Conservation (phyloP, 1,140 invertebrate species). For the Steinernema khuongi region DNA sequence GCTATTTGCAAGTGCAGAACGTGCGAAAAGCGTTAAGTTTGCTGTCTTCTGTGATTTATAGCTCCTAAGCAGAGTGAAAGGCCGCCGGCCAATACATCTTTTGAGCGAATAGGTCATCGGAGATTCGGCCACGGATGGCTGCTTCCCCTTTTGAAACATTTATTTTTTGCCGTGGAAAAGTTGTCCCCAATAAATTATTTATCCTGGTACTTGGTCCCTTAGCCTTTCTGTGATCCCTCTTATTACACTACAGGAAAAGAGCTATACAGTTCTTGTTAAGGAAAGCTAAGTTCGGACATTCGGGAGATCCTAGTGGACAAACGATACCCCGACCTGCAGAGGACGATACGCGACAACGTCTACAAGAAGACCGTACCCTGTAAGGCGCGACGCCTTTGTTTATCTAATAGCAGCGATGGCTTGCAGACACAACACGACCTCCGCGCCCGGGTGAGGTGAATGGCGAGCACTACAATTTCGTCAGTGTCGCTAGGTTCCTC, state of each 20-base stretch:
- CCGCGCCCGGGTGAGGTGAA: slow-evolving; percentile 37
- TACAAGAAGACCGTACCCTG: slow-evolving; percentile 69
- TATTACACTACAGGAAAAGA: no score
- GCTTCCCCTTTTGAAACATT: neutral
- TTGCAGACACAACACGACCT: slow-evolving; percentile 40
- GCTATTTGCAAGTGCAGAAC: neutral
- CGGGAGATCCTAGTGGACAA: slow-evolving; percentile 32
- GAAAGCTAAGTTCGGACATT: slow-evolving; percentile 17
- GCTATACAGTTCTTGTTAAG: no score
- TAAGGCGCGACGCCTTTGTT: slow-evolving; percentile 55
- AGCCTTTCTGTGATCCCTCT: no score
- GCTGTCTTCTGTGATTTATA: neutral
- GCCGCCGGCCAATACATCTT: neutral
- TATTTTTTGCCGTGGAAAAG: no score
- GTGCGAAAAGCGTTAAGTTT: neutral
- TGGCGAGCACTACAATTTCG: slow-evolving; percentile 39
- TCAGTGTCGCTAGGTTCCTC: slow-evolving; percentile 24
- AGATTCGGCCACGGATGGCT: neutral
- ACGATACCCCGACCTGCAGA: slow-evolving; percentile 63
- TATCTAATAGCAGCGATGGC: slow-evolving; percentile 6
- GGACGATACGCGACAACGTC: slow-evolving; percentile 69
- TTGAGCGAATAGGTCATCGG: neutral
- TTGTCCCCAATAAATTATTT: no score
- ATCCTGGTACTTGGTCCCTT: no score
- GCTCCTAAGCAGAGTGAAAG: neutral